Conservation (phyloP, 1,140 invertebrate genomes). For the Ruditapes philippinarum region DNA sequence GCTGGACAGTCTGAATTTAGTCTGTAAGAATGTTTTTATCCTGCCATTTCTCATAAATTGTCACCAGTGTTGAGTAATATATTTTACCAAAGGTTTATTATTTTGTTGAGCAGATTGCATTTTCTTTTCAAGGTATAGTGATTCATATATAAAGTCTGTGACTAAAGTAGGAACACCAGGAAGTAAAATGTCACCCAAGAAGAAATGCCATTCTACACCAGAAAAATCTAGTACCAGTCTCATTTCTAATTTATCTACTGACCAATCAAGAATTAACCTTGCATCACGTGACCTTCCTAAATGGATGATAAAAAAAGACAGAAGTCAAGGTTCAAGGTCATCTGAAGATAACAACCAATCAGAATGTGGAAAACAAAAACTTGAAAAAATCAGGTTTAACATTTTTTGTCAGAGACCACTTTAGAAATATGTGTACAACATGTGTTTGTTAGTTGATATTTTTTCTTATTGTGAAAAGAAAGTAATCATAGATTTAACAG, state of each 20-base stretch:
- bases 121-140: slow-evolving; percentile 58
- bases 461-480: too few relatives aligned
- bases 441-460: too few relatives aligned
- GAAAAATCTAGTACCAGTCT: slow-evolving; percentile 10
- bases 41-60: too few relatives aligned
- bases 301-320: slow-evolving; percentile 55
- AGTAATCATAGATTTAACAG: too few relatives aligned
- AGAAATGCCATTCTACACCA: background rate
- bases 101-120: too few relatives aligned
- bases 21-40: too few relatives aligned
- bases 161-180: slow-evolving; percentile 48
- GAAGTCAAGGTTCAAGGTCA: background rate
- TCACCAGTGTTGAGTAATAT: too few relatives aligned
- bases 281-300: slow-evolving; percentile 43
- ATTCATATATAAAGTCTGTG: slow-evolving; percentile 36
- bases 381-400: background rate
- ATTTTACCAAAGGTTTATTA: too few relatives aligned
- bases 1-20: too few relatives aligned
- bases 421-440: too few relatives aligned
- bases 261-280: slow-evolving; percentile 24
- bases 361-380: background rate
- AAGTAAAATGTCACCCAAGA: slow-evolving; percentile 57
- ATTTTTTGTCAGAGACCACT: too few relatives aligned
- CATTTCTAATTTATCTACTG: background rate
- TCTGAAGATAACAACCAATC: background rate